Evolutionary conservation across 2,888 invertebrate genomes (phyloP).

Genomic region (Epinotia nisella): DNA sequence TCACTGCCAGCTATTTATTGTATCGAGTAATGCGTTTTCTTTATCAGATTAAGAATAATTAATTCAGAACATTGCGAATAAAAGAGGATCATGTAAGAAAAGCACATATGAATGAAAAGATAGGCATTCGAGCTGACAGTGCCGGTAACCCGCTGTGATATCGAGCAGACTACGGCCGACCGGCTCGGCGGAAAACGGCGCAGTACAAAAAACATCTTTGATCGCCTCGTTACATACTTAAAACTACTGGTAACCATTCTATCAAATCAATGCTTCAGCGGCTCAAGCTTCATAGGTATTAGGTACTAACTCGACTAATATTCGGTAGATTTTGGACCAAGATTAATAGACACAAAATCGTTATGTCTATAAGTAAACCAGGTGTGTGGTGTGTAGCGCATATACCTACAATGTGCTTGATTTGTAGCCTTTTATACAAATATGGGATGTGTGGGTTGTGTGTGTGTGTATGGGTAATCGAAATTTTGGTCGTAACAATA

Average conservation of each 20-base stretch:
- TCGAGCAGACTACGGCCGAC: conserved; percentile 56
- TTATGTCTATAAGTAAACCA: conserved; percentile 9
- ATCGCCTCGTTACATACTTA: conserved; percentile 71
- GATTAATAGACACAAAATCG: conserved; percentile 8
- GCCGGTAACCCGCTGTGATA: conserved; percentile 80
- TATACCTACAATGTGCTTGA: conserved; percentile 34
- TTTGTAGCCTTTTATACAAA: conserved; percentile 8
- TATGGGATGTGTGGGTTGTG: conserved; percentile 16
- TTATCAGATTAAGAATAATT: conserved; percentile 39
- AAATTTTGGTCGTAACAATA: conserved; percentile 13
- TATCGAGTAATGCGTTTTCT: conserved; percentile 50
- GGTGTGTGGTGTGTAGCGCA: conserved; percentile 33
- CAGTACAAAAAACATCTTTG: conserved; percentile 53
- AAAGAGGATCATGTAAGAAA: conserved; percentile 30
- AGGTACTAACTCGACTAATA: conserved; percentile 48
- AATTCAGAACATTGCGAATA: conserved; percentile 38
- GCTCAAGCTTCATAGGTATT: conserved; percentile 54
- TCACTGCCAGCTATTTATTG: conserved; percentile 73
- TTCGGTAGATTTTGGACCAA: conserved; percentile 28
- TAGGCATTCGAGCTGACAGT: conserved; percentile 67
- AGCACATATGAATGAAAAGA: conserved; percentile 43
- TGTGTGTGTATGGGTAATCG: conserved; percentile 12
- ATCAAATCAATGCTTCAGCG: conserved; percentile 61
- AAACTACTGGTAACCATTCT: conserved; percentile 80
- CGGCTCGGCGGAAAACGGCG: conserved; percentile 47